These are phyloP conservation scores for Portevinia maculata DNA, from an alignment of 2,888 invertebrate genomes.

Conservation along the genomic window DNA sequence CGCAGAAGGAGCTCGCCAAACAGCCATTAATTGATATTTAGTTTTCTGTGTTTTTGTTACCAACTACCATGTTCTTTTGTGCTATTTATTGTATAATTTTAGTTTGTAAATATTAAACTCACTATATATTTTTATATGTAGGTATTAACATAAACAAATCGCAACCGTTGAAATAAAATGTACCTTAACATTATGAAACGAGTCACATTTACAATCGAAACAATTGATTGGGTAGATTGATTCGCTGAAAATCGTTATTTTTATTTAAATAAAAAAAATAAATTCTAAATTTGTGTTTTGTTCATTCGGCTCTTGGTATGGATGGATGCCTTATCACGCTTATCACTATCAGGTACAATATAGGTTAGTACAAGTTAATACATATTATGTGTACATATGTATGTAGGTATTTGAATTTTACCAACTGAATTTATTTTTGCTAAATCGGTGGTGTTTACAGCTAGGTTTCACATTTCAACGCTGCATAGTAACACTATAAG, in stretches of 20 bases:
- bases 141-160: conserved; percentile 18
- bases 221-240: conserved; percentile 1
- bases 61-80: conserved; percentile 43
- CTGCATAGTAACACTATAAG: too few species aligned
- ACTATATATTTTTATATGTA: conserved; percentile 49
- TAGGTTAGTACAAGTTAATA: too few species aligned
- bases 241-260: not conserved
- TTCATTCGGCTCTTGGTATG: not conserved
- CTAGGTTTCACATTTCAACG: too few species aligned
- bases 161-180: conserved; percentile 4
- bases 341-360: too few species aligned
- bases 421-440: too few species aligned
- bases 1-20: conserved; percentile 75
- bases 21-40: conserved; percentile 81
- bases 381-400: too few species aligned
- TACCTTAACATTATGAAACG: not conserved
- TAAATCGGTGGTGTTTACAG: too few species aligned
- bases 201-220: not conserved
- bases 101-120: conserved; percentile 62
- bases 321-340: not conserved
- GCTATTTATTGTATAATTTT: conserved; percentile 53
- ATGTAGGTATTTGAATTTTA: not conserved
- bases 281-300: not conserved
- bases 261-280: conserved; percentile 14
- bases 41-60: conserved; percentile 69